Evolutionary conservation across 2,888 invertebrate genomes (phyloP), one percentile per base, ranked within the genome.

Genomic region (Meloe dianella): DNA sequence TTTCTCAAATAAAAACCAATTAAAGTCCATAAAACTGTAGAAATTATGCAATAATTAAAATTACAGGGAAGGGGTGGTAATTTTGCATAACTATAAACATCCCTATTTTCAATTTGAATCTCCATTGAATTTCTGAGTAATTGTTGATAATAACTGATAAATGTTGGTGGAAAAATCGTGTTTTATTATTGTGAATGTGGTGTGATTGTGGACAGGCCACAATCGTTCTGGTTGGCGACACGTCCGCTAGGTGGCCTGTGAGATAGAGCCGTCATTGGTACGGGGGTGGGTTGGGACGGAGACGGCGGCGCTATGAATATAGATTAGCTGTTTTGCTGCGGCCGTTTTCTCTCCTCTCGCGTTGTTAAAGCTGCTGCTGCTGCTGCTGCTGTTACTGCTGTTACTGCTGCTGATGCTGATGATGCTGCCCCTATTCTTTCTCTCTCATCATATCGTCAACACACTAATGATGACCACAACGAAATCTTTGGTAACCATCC

Each of bases 281-380:
- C 74, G 75, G 79, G 76, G 76, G 75, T 73, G 56, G 73, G 67
- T 68, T 62, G 75, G 73, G 72, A 67, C 61, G 60, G 72, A 75
- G 71, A 69, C 69, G 68, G 74, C 73, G 73, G 73, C 76, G 82
- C 83, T 83, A 84, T 85, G 85, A 85, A 86, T 86, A 85, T 86
- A 86, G 85, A 86, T 85, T 85, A 85, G 85, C 85, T 85, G 84
- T 85, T 85, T 85, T 85, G 82, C 82, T 80, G 80, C 71, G 74
- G 76, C 72, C 54, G 54, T 54, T 54, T 54, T 54, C 54, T 61
- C 70, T 60, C 69, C 38, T 27, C 41, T 67, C 64, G 14, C 41
- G 60, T 30, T 65, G 5, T 17, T 41, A 17, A 41, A 41, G 61
- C 41, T 60, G 65, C 62, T 51, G 51, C 62, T 41, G 57, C 57